Evolutionary conservation across 2,113 vertebrate genomes (phyloP), one percentile per base, ranked within the genome.

Genomic region (Leiothrix lutea): DNA sequence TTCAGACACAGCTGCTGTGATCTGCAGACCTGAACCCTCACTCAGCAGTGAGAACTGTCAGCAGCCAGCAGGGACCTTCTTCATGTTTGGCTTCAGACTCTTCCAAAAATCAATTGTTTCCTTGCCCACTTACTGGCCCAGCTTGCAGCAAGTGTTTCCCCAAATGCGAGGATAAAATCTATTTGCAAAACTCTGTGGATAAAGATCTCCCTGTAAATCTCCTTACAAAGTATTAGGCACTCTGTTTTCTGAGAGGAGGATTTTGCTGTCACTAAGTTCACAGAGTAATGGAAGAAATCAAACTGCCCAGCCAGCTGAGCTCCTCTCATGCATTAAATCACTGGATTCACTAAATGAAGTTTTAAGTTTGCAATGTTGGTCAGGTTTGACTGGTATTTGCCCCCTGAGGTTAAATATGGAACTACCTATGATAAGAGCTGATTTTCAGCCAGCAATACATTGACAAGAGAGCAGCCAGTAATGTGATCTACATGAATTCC

Each of bases 11-110:
- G 58, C 45, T 91, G 38, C 86, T 54, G 79, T 45, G 48, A 91
- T 44, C 40, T 71, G 54, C 73, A 91, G 53, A 48, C 8, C 6
- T 5, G 24, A 91, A 60, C 48, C n/a, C 22, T 3, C 0, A 6
- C 6, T 5, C 19, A 11, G 22, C 23, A 24, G 50, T 1, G 6
- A 85, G 64, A 80, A 40, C 1, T 0, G 1, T 8, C 64, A 57
- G 45, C 31, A 8, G 16, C 11, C 0, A 0, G 35, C 1, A 81
- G 28, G 24, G 67, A 48, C 8, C 36, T 26, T 57, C 42, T 28
- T 50, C 24, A 65, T 14, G 42, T 25, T 69, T 77, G 42, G 50
- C 64, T 82, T 69, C 9, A 2, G 38, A 88, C 33, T 79, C 42
- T 58, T 53, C 54, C 50, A 90, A 77, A 77, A 90, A 91, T 29